Percentiles rank a stretch among this genome's conserved stretches.
These are phyloP conservation scores for Gymnodraco acuticeps DNA, from an alignment of 2,797 vertebrate species.

Conservation along the genomic window DNA sequence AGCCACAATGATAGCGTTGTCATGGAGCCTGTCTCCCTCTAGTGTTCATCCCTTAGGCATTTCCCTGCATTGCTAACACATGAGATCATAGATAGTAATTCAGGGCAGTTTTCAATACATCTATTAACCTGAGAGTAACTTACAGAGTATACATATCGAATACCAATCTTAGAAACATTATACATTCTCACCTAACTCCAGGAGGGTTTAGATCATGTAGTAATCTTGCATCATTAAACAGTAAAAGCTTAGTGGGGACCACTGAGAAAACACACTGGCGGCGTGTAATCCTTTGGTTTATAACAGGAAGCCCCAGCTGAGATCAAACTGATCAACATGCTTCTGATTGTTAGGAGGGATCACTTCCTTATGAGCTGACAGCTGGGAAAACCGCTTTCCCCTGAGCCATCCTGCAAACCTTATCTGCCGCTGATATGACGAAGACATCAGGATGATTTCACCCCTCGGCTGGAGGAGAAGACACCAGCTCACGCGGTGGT, in stretches of 20 bases:
- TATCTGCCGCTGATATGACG: slow-evolving; percentile 49
- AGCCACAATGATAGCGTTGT: slow-evolving; percentile 13
- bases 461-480: slow-evolving; percentile 35
- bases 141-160: too few relatives aligned
- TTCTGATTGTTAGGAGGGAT: slow-evolving; percentile 46
- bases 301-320: slow-evolving; percentile 71
- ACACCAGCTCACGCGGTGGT: slow-evolving; percentile 36
- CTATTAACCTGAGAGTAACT: neutral
- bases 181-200: slow-evolving; percentile 13
- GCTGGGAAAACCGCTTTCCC: slow-evolving; percentile 47
- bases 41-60: slow-evolving; percentile 46
- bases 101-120: neutral
- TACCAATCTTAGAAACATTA: neutral
- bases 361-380: slow-evolving; percentile 68
- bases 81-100: slow-evolving; percentile 46
- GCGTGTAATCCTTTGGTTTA: slow-evolving; percentile 52
- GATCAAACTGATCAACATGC: slow-evolving; percentile 68
- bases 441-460: slow-evolving; percentile 57
- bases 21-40: slow-evolving; percentile 68
- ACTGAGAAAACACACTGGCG: slow-evolving; percentile 43
- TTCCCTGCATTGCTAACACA: slow-evolving; percentile 27
- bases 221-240: slow-evolving; percentile 3
- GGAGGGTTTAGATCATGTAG: slow-evolving; percentile 14
- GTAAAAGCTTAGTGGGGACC: slow-evolving; percentile 33
- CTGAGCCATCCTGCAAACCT: slow-evolving; percentile 37